phyloP scores from a whole-genome alignment of 2,797 vertebrate genomes.

The Pangasius larnaudii region DNA sequence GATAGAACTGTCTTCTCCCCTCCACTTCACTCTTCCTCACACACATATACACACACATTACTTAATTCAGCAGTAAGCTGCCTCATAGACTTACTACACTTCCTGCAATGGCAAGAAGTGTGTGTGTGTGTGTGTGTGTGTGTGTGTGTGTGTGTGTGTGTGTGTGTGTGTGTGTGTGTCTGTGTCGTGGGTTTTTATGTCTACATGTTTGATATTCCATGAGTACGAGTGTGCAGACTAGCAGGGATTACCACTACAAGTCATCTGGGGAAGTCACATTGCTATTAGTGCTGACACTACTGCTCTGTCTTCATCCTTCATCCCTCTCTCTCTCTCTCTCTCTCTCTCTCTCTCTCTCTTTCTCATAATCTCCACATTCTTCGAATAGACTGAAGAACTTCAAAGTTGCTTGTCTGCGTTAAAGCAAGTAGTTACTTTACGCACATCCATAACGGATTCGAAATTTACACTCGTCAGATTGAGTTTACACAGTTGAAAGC shows the following conservation, averaged over 20 bases:
- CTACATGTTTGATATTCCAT: not conserved
- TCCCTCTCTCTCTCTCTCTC: constrained; percentile 45
- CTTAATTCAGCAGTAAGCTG: constrained; percentile 19
- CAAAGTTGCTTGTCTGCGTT: not conserved
- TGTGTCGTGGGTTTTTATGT: constrained; percentile 19
- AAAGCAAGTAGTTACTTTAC: not conserved
- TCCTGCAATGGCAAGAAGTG: not conserved
- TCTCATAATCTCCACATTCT: constrained; percentile 54
- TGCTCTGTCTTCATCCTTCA: constrained; percentile 24
- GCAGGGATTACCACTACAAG: constrained; percentile 48
- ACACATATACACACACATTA: not conserved
- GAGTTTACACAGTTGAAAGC: no score
- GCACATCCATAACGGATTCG: no score
- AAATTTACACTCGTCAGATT: no score
- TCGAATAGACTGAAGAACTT: not conserved
- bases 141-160: not conserved
- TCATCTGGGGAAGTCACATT: constrained; percentile 36
- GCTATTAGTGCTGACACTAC: constrained; percentile 42
- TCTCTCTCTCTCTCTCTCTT: constrained; percentile 57
- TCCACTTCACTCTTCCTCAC: not conserved
- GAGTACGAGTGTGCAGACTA: constrained; percentile 46
- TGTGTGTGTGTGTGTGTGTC: not conserved
- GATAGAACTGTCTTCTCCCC: not conserved
- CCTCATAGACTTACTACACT: constrained; percentile 8
- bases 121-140: not conserved